Evolutionary conservation across 2,113 vertebrate species (phyloP).

Genomic region (Gopherus evgoodei): DNA sequence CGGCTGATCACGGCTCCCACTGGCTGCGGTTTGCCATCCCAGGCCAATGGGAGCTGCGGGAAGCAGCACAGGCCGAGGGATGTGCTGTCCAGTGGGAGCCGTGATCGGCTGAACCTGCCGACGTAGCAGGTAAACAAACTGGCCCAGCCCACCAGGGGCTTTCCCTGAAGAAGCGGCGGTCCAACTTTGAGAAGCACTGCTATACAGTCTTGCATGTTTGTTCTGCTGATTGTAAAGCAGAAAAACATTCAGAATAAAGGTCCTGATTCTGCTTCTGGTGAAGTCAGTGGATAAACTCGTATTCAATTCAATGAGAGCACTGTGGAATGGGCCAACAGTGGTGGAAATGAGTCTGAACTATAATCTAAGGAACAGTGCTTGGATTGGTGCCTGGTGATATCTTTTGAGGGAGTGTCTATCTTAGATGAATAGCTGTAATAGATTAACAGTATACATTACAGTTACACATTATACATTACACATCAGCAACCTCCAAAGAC

Average conservation of each 20-base stretch:
- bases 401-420: not conserved
- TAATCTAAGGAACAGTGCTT: not conserved
- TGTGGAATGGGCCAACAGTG: not conserved
- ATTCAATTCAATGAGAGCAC: not conserved
- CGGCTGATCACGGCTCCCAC: too few species aligned
- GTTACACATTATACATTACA: not conserved
- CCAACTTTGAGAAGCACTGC: too few species aligned
- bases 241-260: constrained; percentile 13
- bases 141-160: too few species aligned
- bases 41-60: too few species aligned
- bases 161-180: too few species aligned
- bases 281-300: not conserved
- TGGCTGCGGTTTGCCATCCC: too few species aligned
- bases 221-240: not conserved
- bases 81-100: too few species aligned
- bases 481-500: not conserved
- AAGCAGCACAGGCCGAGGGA: too few species aligned
- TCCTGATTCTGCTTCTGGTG: not conserved
- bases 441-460: not conserved
- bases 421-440: too few species aligned
- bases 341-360: not conserved
- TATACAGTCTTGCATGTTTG: not conserved
- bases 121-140: too few species aligned
- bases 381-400: not conserved
- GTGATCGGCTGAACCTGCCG: too few species aligned